Conservation (phyloP, 2,888 invertebrate species). For the Idaea biselata region DNA sequence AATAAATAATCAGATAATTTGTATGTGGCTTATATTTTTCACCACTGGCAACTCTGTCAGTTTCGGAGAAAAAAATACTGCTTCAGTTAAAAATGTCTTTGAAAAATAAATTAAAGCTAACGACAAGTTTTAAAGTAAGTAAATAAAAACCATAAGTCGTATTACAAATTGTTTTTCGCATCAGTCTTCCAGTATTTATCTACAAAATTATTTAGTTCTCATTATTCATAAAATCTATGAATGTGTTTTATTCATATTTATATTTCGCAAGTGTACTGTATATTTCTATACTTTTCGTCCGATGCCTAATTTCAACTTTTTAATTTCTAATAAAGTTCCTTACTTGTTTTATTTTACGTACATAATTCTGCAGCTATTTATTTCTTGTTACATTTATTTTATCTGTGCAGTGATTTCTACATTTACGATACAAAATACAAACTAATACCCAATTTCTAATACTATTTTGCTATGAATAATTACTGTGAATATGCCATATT, state of each 20-base stretch:
- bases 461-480: background rate
- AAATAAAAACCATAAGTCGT: background rate
- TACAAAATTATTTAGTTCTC: background rate
- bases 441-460: background rate
- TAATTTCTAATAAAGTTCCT: background rate
- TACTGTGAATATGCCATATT: background rate
- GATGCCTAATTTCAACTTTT: background rate
- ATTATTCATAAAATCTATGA: background rate
- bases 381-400: background rate
- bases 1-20: background rate
- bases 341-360: background rate
- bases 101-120: background rate
- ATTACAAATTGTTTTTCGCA: background rate
- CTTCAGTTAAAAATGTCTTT: background rate
- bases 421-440: background rate
- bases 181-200: background rate
- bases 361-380: background rate
- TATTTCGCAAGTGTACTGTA: no score
- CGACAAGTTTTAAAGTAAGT: background rate
- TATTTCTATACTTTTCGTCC: background rate
- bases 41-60: background rate
- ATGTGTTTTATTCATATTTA: no score
- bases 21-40: background rate
- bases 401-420: background rate
- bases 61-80: background rate